A percentile compares a stretch with the other conserved stretches of the same genome.
phyloP scores from a whole-genome alignment of 2,797 vertebrate species.

The Muscicapa striata region DNA sequence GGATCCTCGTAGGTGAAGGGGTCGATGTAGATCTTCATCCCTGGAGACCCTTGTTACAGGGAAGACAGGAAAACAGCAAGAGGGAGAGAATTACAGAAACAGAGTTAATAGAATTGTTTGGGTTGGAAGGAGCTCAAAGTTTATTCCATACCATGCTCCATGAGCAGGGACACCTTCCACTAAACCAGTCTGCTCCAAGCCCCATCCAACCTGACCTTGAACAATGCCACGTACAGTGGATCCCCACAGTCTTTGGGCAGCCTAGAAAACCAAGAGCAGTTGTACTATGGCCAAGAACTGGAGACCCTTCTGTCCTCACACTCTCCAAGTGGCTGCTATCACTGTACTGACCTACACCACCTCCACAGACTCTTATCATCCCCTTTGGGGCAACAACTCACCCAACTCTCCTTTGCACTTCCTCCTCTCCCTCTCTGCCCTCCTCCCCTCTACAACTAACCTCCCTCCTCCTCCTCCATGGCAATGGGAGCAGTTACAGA shows the following conservation, averaged over 20 bases:
- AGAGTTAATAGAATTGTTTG: neutral
- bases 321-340: neutral
- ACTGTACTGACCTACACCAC: neutral
- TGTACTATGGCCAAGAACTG: neutral
- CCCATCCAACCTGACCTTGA: too few relatives aligned
- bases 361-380: neutral
- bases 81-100: neutral
- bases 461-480: neutral
- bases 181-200: neutral
- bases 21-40: constrained; percentile 99
- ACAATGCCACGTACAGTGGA: neutral
- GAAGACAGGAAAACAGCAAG: constrained; percentile 37
- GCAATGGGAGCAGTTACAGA: neutral
- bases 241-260: neutral
- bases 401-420: neutral
- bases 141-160: neutral
- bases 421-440: constrained; percentile 29
- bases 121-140: neutral
- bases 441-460: neutral
- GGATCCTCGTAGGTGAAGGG: constrained; percentile 99
- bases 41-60: constrained; percentile 87
- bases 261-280: neutral
- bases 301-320: neutral
- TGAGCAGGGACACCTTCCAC: neutral
- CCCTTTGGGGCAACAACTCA: neutral